Conservation (phyloP, 1,140 invertebrate species). For the Calycopis cecrops region DNA sequence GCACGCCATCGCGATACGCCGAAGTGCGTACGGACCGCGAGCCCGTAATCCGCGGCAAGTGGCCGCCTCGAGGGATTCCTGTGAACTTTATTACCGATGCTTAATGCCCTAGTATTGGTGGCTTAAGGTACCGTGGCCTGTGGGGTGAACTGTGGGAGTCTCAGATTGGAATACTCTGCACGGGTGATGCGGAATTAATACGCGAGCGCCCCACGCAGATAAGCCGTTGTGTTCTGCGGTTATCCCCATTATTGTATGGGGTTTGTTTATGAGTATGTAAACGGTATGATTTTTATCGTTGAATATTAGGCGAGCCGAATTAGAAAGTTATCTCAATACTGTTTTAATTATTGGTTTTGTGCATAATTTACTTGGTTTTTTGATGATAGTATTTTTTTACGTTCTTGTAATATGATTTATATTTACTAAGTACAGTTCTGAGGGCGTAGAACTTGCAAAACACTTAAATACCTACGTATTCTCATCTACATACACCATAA, state of each 20-base stretch:
- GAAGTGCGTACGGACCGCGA: slow-evolving; percentile 22
- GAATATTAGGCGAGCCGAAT: too few relatives aligned
- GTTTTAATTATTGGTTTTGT: too few relatives aligned
- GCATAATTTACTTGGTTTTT: too few relatives aligned
- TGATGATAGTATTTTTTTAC: too few relatives aligned
- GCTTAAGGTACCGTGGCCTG: slow-evolving; percentile 29
- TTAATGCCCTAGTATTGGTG: slow-evolving; percentile 35
- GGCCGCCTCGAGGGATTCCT: slow-evolving; percentile 49
- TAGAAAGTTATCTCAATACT: too few relatives aligned
- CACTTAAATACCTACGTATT: too few relatives aligned
- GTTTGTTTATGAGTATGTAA: slow-evolving; percentile 12
- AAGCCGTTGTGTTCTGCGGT: slow-evolving; percentile 37
- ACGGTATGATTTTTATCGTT: slow-evolving; percentile 15
- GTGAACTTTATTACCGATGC: slow-evolving; percentile 50
- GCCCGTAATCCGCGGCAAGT: slow-evolving; percentile 51
- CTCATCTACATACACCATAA: too few relatives aligned
- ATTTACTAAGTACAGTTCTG: too few relatives aligned
- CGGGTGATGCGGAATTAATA: slow-evolving; percentile 59
- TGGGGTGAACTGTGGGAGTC: slow-evolving; percentile 21
- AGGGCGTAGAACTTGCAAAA: too few relatives aligned
- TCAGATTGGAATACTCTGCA: slow-evolving; percentile 44
- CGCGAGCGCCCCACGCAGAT: slow-evolving; percentile 32
- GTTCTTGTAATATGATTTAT: too few relatives aligned
- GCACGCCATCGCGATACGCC: slow-evolving; percentile 23
- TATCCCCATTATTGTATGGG: slow-evolving; percentile 12